Percentiles rank a stretch among this genome's conserved stretches.
Conservation (phyloP, 2,888 invertebrate genomes). For the Auanema freiburgensis region DNA sequence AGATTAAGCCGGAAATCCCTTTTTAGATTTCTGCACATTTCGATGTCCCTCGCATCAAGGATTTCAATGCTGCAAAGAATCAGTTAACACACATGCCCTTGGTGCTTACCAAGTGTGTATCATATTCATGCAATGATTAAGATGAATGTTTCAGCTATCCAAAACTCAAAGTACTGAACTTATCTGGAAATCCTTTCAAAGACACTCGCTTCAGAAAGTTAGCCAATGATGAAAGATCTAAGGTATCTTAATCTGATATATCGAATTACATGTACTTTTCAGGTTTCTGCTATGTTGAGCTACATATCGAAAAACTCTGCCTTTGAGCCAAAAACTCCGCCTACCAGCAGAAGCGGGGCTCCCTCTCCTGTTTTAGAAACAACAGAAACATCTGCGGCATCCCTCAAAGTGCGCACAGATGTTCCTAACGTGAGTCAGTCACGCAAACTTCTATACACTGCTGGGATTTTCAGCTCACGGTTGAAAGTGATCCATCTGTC, state of each 20-base stretch:
- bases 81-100: constrained; percentile 13
- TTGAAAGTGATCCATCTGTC: constrained; percentile 35
- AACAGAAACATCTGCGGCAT: neutral
- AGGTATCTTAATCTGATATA: constrained; percentile 15
- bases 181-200: constrained; percentile 35
- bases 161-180: constrained; percentile 27
- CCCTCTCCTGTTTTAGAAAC: neutral
- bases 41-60: constrained; percentile 12
- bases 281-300: constrained; percentile 28
- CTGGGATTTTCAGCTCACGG: constrained; percentile 17
- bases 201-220: constrained; percentile 42
- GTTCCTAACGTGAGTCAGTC: constrained; percentile 2
- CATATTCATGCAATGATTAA: neutral
- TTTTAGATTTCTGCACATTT: neutral
- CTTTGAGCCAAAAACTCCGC: neutral
- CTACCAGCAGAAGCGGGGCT: neutral
- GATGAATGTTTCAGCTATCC: constrained; percentile 1
- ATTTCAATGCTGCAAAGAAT: constrained; percentile 20
- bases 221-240: constrained; percentile 42
- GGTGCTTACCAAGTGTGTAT: neutral
- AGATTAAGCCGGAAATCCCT: neutral
- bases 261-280: neutral
- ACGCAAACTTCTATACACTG: neutral
- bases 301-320: constrained; percentile 18
- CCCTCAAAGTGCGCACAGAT: neutral